Percentiles rank a stretch among this genome's conserved stretches.
Conservation (phyloP, 2,113 vertebrate species). For the Ovibos moschatus region DNA sequence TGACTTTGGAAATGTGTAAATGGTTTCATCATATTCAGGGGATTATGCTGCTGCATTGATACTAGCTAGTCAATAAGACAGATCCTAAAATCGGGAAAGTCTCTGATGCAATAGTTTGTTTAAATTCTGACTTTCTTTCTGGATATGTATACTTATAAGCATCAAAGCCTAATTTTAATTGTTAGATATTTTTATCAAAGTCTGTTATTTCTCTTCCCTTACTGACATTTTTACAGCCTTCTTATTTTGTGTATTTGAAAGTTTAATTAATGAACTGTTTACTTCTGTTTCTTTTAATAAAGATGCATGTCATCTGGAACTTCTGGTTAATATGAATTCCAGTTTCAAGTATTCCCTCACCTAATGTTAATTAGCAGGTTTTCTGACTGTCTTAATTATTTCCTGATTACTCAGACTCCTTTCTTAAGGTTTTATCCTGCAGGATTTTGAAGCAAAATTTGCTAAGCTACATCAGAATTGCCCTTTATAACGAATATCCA, state of each 20-base stretch:
- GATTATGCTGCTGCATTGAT: background rate
- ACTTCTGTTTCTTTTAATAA: slow-evolving; percentile 70
- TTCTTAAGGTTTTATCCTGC: slow-evolving; percentile 53
- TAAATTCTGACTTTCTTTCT: slow-evolving; percentile 14
- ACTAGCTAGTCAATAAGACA: background rate
- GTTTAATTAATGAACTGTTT: slow-evolving; percentile 70
- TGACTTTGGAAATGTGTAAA: background rate
- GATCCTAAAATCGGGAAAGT: background rate
- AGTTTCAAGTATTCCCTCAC: slow-evolving; percentile 67
- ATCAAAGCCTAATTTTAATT: background rate
- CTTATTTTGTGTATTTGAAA: slow-evolving; percentile 57
- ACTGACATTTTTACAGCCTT: slow-evolving; percentile 47
- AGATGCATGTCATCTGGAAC: slow-evolving; percentile 65
- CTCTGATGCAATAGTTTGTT: background rate
- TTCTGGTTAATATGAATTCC: slow-evolving; percentile 56
- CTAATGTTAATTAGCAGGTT: slow-evolving; percentile 61
- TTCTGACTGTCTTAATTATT: slow-evolving; percentile 64
- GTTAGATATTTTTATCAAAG: slow-evolving; percentile 49
- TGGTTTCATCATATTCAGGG: background rate
- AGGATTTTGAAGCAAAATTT: slow-evolving; percentile 49
- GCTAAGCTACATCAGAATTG: slow-evolving; percentile 46
- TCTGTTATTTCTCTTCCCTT: slow-evolving; percentile 44
- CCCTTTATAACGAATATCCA: slow-evolving; percentile 37
- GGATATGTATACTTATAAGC: background rate
- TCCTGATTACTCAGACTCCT: slow-evolving; percentile 55